Percentiles rank a stretch among this genome's conserved stretches.
phyloP scores from a whole-genome alignment of 2,797 vertebrate genomes.

The Phyllotis vaccarum region DNA sequence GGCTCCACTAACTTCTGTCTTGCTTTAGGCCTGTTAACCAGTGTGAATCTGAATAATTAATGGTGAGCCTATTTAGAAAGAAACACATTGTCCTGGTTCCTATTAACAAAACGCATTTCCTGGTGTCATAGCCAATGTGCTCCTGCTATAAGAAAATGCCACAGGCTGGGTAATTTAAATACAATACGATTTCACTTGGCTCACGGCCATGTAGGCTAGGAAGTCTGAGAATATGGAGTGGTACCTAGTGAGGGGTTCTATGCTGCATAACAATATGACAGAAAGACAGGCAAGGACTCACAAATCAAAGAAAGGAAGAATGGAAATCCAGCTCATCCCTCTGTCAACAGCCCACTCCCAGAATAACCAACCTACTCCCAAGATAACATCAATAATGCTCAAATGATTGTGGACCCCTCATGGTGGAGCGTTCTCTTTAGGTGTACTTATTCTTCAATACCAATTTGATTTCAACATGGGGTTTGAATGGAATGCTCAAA shows the following conservation, averaged over 20 bases:
- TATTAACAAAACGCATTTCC: not conserved
- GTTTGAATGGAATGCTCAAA: not conserved
- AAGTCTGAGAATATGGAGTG: not conserved
- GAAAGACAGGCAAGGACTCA: not conserved
- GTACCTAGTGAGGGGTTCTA: not conserved
- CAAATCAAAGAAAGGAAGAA: not conserved
- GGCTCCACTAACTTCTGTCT: slow-evolving; percentile 47
- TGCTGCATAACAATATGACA: not conserved
- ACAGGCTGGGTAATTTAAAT: not conserved
- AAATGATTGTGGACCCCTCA: not conserved
- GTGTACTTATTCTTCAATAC: not conserved
- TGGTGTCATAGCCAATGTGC: not conserved
- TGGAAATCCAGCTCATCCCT: not conserved
- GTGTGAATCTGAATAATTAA: slow-evolving; percentile 30
- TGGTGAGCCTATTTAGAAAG: slow-evolving; percentile 36
- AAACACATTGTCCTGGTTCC: not conserved
- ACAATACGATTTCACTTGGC: not conserved
- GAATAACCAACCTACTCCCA: not conserved
- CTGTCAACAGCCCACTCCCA: not conserved
- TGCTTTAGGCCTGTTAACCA: not conserved
- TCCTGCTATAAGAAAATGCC: not conserved
- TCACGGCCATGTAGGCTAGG: not conserved
- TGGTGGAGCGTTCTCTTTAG: not conserved
- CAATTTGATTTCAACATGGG: not conserved
- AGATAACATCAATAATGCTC: not conserved